Base-by-base conservation (phyloP, 64 coral and sea anemone species). In the Porites lutea region DNA sequence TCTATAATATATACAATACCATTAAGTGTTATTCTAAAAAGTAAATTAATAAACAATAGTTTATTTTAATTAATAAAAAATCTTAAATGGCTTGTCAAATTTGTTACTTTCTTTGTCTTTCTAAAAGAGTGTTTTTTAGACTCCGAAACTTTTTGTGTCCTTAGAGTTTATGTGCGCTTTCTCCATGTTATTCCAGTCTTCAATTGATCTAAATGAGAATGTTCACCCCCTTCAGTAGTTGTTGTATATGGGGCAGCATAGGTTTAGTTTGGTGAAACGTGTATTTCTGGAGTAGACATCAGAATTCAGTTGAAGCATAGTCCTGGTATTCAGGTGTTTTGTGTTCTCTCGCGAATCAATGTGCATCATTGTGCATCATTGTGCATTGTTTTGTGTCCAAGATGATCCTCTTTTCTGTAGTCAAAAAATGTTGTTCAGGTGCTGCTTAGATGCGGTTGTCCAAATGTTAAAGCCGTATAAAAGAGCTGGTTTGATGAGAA, bases 161-260 rank as follows among this genome's bases (percentile, higher is more conserved):
- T 61, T 62, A 67, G 47, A 19, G 37, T 83, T 61, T 61, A 47
- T 83, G n/a, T 2, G 59, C 0, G n/a, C 8, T 43, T 83, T 88
- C 4, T 88, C 67, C 43, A 93, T 20, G 61, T 82, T 61, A 74
- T 93, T 93, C 91, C 81, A 93, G 52, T 78, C 80, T 70, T 75
- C 79, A 5, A 62, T 93, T 54, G 82, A 65, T 79, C 81, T 59
- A 10, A 78, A 72, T 23, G 27, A 27, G 71, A 87, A 93, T 48
- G 91, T 87, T 55, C 91, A 59, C 91, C 72, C 27, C 83, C 82
- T 86, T 93, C 82, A 1, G 82, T 69, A 47, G 18, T 70, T 71
- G 13, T 94, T 89, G 44, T 75, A 94, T 22, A 13, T 13, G 3
- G 92, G 92, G 47, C 78, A 94, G 16, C 23, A 53, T 0, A 88